Evolutionary conservation across 2,888 invertebrate species (phyloP), one percentile per base, ranked within the genome.

Genomic region (Hirtodrosophila cameraria): DNA sequence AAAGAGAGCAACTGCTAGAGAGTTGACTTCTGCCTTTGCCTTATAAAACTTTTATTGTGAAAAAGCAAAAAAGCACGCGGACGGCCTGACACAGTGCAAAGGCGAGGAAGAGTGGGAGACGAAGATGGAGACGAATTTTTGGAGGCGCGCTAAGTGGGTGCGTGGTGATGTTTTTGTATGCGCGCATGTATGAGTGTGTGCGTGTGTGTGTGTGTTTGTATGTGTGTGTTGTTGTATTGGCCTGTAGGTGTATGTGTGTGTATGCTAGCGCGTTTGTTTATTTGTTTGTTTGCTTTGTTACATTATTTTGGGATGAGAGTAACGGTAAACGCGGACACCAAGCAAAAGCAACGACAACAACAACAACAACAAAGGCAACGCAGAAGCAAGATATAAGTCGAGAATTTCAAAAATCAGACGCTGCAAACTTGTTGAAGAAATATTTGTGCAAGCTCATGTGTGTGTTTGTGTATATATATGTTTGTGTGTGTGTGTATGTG

Each of bases 341-440:
- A 35, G 31, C 62, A 46, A 39, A n/a, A 7, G 23, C 23, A 23
- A 23, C 6, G 43, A 16, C 35, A 58, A 50, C 35, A 31, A 16
- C 38, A 31, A 38, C 23, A 2, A 23, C 23, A 23, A 23, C 23
- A 23, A 5, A n/a, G n/a, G n/a, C 6, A 28, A 13, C 31, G 31
- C 25, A 42, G 23, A 27, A 31, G 48, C 45, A 64, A 62, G 58
- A 59, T 64, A 58, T 62, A 83, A 80, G 86, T 76, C 83, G 62
- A 67, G 50, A 86, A 66, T 80, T 68, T 76, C 84, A 73, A 80
- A 81, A 86, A 86, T 86, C 86, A 86, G 76, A 73, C 57, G 42
- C 58, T 74, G 73, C 67, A 86, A 80, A 86, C 80, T 81, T 81
- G 80, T 86, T 81, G 86, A 81, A 67, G 83, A 70, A 83, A 83